Evolutionary conservation across 2,797 vertebrate species (phyloP).

Genomic region (Eulemur albifrons): DNA sequence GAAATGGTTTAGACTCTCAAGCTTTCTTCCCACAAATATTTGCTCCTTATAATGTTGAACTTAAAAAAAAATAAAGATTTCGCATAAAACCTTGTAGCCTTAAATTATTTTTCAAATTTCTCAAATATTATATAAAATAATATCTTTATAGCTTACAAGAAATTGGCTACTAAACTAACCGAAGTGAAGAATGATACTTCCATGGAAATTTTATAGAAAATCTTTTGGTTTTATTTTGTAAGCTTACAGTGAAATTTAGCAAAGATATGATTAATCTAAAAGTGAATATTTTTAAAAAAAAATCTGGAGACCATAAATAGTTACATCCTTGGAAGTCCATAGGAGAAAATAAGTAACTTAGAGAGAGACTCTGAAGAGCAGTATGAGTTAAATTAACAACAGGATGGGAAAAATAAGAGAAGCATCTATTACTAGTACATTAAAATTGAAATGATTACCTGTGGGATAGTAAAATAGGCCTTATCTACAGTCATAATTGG

Average conservation of each 20-base stretch:
- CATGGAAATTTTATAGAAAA: not conserved
- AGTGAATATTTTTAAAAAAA: not conserved
- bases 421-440: not conserved
- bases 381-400: not conserved
- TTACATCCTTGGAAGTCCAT: not conserved
- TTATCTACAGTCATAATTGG: constrained; percentile 87
- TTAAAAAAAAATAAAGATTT: not conserved
- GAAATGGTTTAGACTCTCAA: not conserved
- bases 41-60: not conserved
- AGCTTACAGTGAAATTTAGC: not conserved
- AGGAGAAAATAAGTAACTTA: not conserved
- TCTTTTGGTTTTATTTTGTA: not conserved
- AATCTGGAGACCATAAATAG: not conserved
- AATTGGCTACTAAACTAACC: not conserved
- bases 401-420: not conserved
- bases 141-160: not conserved
- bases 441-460: constrained; percentile 83
- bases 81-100: not conserved
- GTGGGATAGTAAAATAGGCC: constrained; percentile 91
- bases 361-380: not conserved
- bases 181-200: not conserved
- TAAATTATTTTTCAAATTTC: not conserved
- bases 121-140: not conserved
- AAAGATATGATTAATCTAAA: not conserved
- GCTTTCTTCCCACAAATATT: not conserved